Conservation (phyloP, 1,140 invertebrate genomes). For the Mycetomoellerius zeteki region DNA sequence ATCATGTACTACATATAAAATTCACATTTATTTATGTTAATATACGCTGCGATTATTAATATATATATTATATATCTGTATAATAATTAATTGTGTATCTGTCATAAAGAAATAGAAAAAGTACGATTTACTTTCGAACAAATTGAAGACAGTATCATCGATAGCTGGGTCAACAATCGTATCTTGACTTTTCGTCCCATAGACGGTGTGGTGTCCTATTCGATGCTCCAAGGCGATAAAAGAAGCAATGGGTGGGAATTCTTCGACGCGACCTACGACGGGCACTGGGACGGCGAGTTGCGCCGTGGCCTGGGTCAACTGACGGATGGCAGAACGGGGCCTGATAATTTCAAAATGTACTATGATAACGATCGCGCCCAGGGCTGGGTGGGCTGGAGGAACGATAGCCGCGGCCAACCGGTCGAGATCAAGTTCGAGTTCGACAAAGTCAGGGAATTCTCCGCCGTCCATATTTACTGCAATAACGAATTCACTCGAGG, state of each 20-base stretch:
- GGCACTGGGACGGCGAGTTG: slow-evolving; percentile 89
- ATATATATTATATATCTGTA: too few relatives aligned
- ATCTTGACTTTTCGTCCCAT: slow-evolving; percentile 76
- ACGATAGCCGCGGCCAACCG: slow-evolving; percentile 90
- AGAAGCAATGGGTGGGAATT: slow-evolving; percentile 91
- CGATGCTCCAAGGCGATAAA: slow-evolving; percentile 93
- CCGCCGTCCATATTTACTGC: slow-evolving; percentile 92
- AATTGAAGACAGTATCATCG: slow-evolving; percentile 10
- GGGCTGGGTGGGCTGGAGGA: slow-evolving; percentile 97
- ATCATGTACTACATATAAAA: neutral
- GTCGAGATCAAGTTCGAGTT: slow-evolving; percentile 95
- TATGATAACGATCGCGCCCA: slow-evolving; percentile 88
- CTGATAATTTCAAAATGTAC: slow-evolving; percentile 91
- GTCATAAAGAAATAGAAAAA: neutral
- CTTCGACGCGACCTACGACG: slow-evolving; percentile 94
- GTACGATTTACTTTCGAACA: neutral
- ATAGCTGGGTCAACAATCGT: slow-evolving; percentile 31
- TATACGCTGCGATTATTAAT: too few relatives aligned
- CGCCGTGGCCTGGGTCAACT: slow-evolving; percentile 91
- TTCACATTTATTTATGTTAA: neutral
- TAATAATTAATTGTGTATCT: neutral
- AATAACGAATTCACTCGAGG: slow-evolving; percentile 93
- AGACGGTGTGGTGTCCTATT: slow-evolving; percentile 94
- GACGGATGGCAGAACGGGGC: slow-evolving; percentile 90
- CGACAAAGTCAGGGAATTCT: slow-evolving; percentile 94